Percentiles rank a stretch among this genome's conserved stretches.
phyloP scores from a whole-genome alignment of 2,113 vertebrate genomes.

The Ursus arctos region DNA sequence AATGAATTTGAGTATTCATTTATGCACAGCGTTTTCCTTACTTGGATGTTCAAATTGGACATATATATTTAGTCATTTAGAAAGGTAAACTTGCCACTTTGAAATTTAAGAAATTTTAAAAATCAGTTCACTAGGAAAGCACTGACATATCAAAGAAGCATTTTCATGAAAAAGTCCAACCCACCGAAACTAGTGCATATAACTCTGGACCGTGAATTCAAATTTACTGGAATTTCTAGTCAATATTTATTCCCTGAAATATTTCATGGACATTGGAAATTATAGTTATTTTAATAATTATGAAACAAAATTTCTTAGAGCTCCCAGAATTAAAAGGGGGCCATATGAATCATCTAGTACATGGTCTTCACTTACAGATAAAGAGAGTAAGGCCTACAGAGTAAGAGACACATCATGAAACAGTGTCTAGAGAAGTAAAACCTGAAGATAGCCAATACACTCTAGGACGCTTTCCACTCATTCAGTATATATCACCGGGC shows the following conservation, averaged over 20 bases:
- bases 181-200: rapidly evolving
- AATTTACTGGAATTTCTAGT: background rate
- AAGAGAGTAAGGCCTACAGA: background rate
- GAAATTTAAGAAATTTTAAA: slow-evolving; percentile 44
- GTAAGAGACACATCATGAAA: rapidly evolving
- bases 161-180: background rate
- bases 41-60: slow-evolving; percentile 34
- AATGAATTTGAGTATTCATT: background rate
- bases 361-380: background rate
- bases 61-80: background rate
- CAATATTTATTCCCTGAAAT: background rate
- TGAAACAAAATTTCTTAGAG: background rate
- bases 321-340: background rate
- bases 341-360: background rate
- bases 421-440: background rate
- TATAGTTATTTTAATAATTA: background rate
- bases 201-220: background rate
- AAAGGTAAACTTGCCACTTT: slow-evolving; percentile 4
- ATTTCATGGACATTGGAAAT: background rate
- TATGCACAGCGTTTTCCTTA: background rate
- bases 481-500: rapidly evolving
- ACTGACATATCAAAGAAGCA: background rate
- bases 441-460: no score
- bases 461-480: background rate
- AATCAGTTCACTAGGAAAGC: background rate